Evolutionary conservation across 2,113 vertebrate genomes (phyloP), one percentile per base, ranked within the genome.

Genomic region (Pseudorasbora parva): DNA sequence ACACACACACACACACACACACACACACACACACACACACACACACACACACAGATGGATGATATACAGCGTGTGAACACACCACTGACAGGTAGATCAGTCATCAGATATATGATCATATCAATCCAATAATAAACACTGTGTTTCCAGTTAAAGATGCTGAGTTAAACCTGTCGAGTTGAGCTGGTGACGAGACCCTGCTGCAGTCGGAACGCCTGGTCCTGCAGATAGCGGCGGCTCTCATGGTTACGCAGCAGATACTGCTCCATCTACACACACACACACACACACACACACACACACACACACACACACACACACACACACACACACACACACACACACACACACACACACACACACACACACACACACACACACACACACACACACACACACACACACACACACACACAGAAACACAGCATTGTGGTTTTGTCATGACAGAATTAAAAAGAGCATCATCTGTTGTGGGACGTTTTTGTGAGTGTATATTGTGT

Each of bases 181-280:
- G 98, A 97, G 83, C 96, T 97, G 62, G 96, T 98, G 68, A 99
- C 96, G 0, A 99, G 98, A n/a, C 97, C 97, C 90, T 99, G 98
- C 92, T 99, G 98, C 19, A 99, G 93, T 8, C 98, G 91, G 88
- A 99, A 99, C 0, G 97, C 97, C 86, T 99, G 98, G 81, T 98
- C 98, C 86, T 98, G 97, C 0, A 98, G 93, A 91, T 99, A 99
- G 85, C 95, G 97, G 1, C 98, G 95, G 0, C 96, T 98, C 90
- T 99, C 98, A 0, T 99, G 98, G 89, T 99, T 99, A 89, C 98
- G 96, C 80, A 99, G 95, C 82, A 99, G 94, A 84, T 96, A 97
- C 88, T 96, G 97, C 89, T 98, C 97, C 94, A 99, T 99, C 98
- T 99, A 91, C 45, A 92, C 45, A 68, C 68, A 74, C 62, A 86